Evolutionary conservation across 1,140 invertebrate species (phyloP), one percentile per base, ranked within the genome.

Genomic region (Nomia melanderi): DNA sequence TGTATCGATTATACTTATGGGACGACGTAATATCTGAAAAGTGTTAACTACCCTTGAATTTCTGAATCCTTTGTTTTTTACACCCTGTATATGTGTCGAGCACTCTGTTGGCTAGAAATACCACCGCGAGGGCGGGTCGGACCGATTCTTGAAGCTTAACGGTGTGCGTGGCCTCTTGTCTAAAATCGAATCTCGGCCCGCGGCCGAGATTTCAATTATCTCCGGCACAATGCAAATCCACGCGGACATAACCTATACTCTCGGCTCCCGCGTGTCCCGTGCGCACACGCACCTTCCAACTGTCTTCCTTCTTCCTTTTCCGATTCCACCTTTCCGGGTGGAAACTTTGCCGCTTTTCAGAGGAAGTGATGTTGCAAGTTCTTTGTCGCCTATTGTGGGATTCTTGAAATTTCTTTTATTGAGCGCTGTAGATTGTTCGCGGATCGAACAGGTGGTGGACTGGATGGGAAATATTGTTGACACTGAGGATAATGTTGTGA

Each of bases 171-270:
- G 47, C 33, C 47, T 33, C 75, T 85, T 85, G 81, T 85, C 78
- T 83, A 81, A 85, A 85, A 85, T 84, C 79, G 82, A 86, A 82
- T 86, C 82, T 82, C 69, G 72, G 71, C 39, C 72, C 75, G 36
- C 47, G 17, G n/a, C 47, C 41, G 33, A 69, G 73, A 69, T 79
- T 79, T 79, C 65, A 67, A 62, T 79, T 67, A 75, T 63, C 73
- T 44, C 53, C 29, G 4, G 8, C 14, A 47, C 25, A 29, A 73
- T 72, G 57, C 57, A 69, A 62, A 63, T 77, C 33, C 56, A 31
- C 47, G 66, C 44, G 56, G 62, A 27, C 44, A 39, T 4, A 25
- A 17, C 54, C 12, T 3, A 1, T 9, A 44, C 41, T 4, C 27
- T 6, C 39, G 20, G 14, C 9, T 73, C 8, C 33, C 60, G 71